Evolutionary conservation across 37 sponge, comb jelly and placozoan species (phyloP).

Genomic region (Cladorhizidae sp.): DNA sequence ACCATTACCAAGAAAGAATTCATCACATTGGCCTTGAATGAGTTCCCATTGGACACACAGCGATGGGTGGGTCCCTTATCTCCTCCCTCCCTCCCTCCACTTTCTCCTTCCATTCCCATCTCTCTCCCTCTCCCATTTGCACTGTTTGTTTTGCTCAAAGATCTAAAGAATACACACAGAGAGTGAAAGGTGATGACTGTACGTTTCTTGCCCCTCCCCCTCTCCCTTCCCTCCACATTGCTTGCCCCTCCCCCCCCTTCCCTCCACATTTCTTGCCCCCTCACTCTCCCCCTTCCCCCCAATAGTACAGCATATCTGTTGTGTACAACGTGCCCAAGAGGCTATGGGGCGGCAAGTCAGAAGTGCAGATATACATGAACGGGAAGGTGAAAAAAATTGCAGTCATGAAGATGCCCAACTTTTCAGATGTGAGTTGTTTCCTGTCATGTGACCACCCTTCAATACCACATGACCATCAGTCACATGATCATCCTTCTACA

Average conservation of each 20-base stretch:
- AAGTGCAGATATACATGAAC: slow-evolving; percentile 72
- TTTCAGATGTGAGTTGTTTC: slow-evolving; percentile 58
- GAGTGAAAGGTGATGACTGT: neutral
- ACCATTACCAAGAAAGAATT: slow-evolving; percentile 78
- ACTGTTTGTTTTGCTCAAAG: too few species aligned
- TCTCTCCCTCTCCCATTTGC: neutral
- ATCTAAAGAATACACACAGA: too few species aligned
- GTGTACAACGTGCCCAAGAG: slow-evolving; percentile 40
- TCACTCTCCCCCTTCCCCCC: neutral
- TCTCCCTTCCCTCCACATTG: neutral
- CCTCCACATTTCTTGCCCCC: neutral
- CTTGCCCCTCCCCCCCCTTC: too few species aligned
- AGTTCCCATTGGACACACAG: slow-evolving; percentile 31
- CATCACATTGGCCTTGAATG: slow-evolving; percentile 48
- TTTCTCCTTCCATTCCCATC: neutral
- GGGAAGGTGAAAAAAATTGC: slow-evolving; percentile 37
- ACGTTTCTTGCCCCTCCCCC: too few species aligned
- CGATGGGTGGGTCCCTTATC: slow-evolving; percentile 61
- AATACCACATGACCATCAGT: too few species aligned
- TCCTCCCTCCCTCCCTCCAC: neutral
- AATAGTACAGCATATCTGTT: slow-evolving; percentile 76
- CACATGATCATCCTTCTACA: neutral
- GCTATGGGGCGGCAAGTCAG: slow-evolving; percentile 37
- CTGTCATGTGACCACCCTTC: neutral
- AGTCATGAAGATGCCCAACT: slow-evolving; percentile 53